These are phyloP conservation scores for Lycorma delicatula DNA, from an alignment of 1,140 invertebrate genomes.

Conservation along the genomic window DNA sequence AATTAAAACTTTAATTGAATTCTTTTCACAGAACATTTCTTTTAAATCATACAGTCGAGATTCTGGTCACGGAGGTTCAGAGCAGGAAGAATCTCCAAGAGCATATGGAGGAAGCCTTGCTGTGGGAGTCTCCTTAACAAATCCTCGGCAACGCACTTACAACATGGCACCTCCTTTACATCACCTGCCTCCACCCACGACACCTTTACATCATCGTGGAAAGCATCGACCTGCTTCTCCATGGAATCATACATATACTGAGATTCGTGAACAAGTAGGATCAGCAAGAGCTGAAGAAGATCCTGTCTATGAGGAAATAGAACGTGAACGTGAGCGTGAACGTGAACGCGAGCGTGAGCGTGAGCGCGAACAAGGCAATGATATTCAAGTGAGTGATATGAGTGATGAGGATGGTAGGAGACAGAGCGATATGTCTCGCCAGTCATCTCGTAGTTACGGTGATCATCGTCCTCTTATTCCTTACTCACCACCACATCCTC, in stretches of 20 bases:
- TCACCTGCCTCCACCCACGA: slow-evolving; percentile 26
- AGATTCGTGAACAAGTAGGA: slow-evolving; percentile 45
- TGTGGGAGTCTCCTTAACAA: slow-evolving; percentile 17
- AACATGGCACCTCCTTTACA: no score
- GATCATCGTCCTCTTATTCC: slow-evolving; percentile 68
- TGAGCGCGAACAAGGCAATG: slow-evolving; percentile 38
- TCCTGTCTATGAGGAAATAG: slow-evolving; percentile 74
- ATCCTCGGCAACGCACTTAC: not conserved
- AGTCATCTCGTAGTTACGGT: slow-evolving; percentile 68
- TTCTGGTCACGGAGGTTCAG: slow-evolving; percentile 52
- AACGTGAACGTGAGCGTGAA: slow-evolving; percentile 40
- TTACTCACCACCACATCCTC: slow-evolving; percentile 50
- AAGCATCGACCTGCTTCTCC: slow-evolving; percentile 31
- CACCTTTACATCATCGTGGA: slow-evolving; percentile 27
- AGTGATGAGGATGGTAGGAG: slow-evolving; percentile 67
- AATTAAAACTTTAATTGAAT: no score
- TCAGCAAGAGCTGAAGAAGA: slow-evolving; percentile 50
- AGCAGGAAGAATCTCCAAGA: slow-evolving; percentile 53
- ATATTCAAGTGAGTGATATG: slow-evolving; percentile 66
- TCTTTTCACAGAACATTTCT: slow-evolving; percentile 58
- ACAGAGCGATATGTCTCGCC: slow-evolving; percentile 66
- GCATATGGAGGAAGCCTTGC: slow-evolving; percentile 46
- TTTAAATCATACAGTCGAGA: slow-evolving; percentile 58
- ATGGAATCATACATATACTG: slow-evolving; percentile 52
- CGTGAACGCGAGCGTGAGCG: slow-evolving; percentile 44